Percentiles rank a stretch among this genome's conserved stretches.
These are phyloP conservation scores for Cephus pygmeus DNA, from an alignment of 2,888 invertebrate genomes.

Conservation along the genomic window DNA sequence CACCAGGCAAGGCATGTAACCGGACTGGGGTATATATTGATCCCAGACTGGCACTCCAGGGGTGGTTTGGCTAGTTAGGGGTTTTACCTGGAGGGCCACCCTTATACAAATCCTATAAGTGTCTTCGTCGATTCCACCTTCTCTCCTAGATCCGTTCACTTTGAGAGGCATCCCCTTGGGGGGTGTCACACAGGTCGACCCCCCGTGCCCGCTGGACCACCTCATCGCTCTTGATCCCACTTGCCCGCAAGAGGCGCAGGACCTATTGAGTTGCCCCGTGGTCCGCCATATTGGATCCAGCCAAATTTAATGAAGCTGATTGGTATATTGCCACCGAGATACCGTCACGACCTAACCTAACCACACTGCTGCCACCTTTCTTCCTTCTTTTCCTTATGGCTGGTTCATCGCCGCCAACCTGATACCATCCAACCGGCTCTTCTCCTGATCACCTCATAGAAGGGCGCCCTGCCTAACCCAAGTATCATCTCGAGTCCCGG, in stretches of 20 bases:
- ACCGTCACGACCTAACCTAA: neutral
- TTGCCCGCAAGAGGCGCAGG: constrained; percentile 1
- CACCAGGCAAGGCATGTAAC: neutral
- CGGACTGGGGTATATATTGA: constrained; percentile 21
- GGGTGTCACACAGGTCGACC: neutral
- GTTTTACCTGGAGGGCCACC: constrained; percentile 29
- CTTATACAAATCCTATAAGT: constrained; percentile 2
- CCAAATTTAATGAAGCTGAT: constrained; percentile 44
- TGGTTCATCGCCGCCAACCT: too few relatives aligned
- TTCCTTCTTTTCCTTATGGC: too few relatives aligned
- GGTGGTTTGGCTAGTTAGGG: constrained; percentile 38
- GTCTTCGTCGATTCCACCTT: constrained; percentile 2
- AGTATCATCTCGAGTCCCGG: too few relatives aligned
- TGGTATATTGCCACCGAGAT: constrained; percentile 40
- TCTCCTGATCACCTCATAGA: too few relatives aligned
- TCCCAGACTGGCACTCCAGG: constrained; percentile 28
- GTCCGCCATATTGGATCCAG: constrained; percentile 37
- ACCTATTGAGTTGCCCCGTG: constrained; percentile 30
- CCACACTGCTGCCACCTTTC: too few relatives aligned
- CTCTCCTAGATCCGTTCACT: neutral
- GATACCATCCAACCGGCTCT: too few relatives aligned
- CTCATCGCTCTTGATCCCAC: neutral
- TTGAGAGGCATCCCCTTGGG: too few relatives aligned
- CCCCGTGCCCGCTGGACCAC: neutral
- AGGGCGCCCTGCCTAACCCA: too few relatives aligned